A percentile compares a stretch with the other conserved stretches of the same genome.
These are phyloP conservation scores for Heliconius hortense DNA, from an alignment of 2,888 invertebrate genomes.

Conservation along the genomic window DNA sequence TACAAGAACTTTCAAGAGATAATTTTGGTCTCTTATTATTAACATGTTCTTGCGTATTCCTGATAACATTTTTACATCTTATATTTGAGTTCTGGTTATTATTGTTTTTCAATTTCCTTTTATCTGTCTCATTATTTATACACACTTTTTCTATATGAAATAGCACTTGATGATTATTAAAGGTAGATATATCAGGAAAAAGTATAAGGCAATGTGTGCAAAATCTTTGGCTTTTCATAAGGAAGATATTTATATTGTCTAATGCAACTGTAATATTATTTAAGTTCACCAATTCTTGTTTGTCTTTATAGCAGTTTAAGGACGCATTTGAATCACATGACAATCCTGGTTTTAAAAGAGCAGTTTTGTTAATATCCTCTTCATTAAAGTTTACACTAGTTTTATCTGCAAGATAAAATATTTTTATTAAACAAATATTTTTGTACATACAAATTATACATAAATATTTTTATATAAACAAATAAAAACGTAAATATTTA, in stretches of 20 bases:
- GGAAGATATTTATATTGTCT: constrained; percentile 52
- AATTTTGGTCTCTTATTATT: constrained; percentile 35
- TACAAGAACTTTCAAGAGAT: constrained; percentile 19
- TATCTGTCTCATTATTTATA: constrained; percentile 15
- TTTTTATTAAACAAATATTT: too few relatives aligned
- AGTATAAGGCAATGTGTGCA: constrained; percentile 61
- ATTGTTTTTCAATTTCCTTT: neutral
- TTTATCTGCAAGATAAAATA: neutral
- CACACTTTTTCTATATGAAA: constrained; percentile 43
- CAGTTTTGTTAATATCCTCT: neutral
- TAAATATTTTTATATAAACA: neutral
- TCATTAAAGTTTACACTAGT: neutral
- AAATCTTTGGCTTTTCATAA: constrained; percentile 56
- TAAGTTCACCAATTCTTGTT: constrained; percentile 1
- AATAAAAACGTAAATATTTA: neutral
- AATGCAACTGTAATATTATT: constrained; percentile 50
- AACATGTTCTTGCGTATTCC: constrained; percentile 24
- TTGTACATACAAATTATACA: neutral
- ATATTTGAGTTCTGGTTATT: neutral
- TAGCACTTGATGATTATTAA: constrained; percentile 47
- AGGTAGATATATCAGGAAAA: constrained; percentile 51
- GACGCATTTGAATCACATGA: neutral
- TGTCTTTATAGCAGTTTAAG: neutral
- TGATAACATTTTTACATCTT: constrained; percentile 20
- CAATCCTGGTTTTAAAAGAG: neutral